These are phyloP conservation scores for Caenorhabditis sp. DNA, from an alignment of 2,888 invertebrate genomes.

Conservation along the genomic window DNA sequence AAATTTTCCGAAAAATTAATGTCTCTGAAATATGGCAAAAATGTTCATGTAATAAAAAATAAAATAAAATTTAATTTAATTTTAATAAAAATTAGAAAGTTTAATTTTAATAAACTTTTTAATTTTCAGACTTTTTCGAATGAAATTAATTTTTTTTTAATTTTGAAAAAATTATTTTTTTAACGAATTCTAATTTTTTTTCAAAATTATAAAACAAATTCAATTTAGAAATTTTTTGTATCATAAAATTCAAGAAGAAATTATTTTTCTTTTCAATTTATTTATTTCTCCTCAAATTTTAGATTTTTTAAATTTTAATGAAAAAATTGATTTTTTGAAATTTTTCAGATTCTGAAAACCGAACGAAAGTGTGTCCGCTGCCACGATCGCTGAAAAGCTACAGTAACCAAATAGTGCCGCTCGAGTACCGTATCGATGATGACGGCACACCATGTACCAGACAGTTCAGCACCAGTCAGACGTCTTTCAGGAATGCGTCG, in stretches of 20 bases:
- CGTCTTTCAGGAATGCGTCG: conserved; percentile 56
- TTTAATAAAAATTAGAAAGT: too few species aligned
- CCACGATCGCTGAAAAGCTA: neutral
- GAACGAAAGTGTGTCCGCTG: conserved; percentile 29
- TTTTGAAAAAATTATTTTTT: too few species aligned
- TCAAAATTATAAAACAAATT: too few species aligned
- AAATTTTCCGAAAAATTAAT: too few species aligned
- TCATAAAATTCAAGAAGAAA: neutral
- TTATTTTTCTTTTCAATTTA: neutral
- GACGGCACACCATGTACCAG: conserved; percentile 62
- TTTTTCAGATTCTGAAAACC: neutral
- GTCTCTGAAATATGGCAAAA: too few species aligned
- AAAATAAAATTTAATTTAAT: too few species aligned
- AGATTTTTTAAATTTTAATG: neutral
- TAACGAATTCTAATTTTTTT: too few species aligned
- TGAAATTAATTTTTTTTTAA: too few species aligned
- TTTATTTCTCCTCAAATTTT: neutral
- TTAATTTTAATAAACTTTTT: too few species aligned
- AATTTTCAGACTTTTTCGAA: too few species aligned
- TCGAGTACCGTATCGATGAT: conserved; percentile 66
- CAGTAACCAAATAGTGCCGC: conserved; percentile 42
- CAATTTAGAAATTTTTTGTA: too few species aligned
- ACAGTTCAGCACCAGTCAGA: conserved; percentile 29
- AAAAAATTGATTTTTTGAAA: neutral
- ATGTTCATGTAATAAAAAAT: too few species aligned